A percentile compares a stretch with the other conserved stretches of the same genome.
phyloP scores from a whole-genome alignment of 2,797 vertebrate species.

The Xenentodon cancila region DNA sequence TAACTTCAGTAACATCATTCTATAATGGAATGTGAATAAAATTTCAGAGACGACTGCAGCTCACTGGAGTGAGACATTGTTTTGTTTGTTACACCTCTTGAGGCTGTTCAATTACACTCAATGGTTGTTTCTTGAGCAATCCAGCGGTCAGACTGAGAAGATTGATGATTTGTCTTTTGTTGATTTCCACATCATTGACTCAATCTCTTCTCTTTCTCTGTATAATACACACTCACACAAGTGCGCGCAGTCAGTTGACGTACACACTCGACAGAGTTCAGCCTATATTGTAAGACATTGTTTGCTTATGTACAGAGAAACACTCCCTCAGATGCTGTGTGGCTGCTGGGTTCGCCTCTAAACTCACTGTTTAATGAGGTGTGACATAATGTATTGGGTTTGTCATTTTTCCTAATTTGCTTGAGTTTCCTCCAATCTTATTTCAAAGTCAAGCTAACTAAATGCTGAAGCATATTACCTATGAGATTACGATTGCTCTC shows the following conservation, averaged over 20 bases:
- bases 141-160: conserved; percentile 64
- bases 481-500: conserved; percentile 41
- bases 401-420: conserved; percentile 79
- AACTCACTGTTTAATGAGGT: conserved; percentile 75
- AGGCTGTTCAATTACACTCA: conserved; percentile 72
- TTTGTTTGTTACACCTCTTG: conserved; percentile 68
- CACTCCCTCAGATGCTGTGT: conserved; percentile 7
- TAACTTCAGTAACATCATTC: conserved; percentile 44
- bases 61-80: conserved; percentile 70
- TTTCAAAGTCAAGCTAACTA: conserved; percentile 77
- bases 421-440: conserved; percentile 71
- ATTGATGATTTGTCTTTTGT: conserved; percentile 78
- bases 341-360: conserved; percentile 39
- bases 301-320: conserved; percentile 22
- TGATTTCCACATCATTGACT: conserved; percentile 73
- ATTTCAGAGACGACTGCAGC: conserved; percentile 66
- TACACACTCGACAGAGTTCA: conserved; percentile 42
- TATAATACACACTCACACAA: background rate
- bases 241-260: conserved; percentile 13
- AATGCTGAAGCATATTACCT: conserved; percentile 57
- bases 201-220: conserved; percentile 52
- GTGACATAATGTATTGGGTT: conserved; percentile 71
- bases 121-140: conserved; percentile 73
- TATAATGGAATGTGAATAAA: conserved; percentile 55
- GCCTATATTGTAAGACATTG: conserved; percentile 26